Conservation (phyloP, 2,797 vertebrate genomes). For the Melanotaenia trifasciata region DNA sequence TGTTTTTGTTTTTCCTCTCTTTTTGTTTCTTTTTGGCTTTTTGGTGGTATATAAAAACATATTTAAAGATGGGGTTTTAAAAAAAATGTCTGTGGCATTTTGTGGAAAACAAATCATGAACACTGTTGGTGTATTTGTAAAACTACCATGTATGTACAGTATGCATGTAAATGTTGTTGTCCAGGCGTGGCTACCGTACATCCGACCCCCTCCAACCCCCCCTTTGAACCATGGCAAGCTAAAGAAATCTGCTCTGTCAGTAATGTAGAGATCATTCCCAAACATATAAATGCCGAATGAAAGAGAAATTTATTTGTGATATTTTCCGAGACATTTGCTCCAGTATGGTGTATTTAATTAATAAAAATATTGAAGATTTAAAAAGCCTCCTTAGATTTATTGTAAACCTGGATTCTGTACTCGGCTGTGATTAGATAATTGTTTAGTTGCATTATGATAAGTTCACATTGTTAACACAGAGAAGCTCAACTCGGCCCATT, state of each 20-base stretch:
- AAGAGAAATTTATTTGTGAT: slow-evolving; percentile 99
- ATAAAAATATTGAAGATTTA: slow-evolving; percentile 94
- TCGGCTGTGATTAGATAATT: slow-evolving; percentile 5
- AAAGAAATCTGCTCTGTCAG: slow-evolving; percentile 87
- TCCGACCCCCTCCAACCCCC: slow-evolving; percentile 62
- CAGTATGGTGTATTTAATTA: slow-evolving; percentile 99
- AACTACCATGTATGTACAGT: slow-evolving; percentile 95
- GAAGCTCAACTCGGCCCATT: slow-evolving; percentile 51
- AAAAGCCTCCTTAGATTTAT: slow-evolving; percentile 62
- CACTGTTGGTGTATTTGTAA: slow-evolving; percentile 99
- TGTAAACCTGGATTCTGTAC: slow-evolving; percentile 13
- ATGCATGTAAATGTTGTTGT: slow-evolving; percentile 99
- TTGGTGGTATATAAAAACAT: slow-evolving; percentile 69
- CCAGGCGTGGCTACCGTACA: slow-evolving; percentile 93
- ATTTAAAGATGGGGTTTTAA: slow-evolving; percentile 63
- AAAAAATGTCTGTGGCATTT: slow-evolving; percentile 91
- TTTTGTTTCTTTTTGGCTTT: slow-evolving; percentile 61
- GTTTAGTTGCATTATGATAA: slow-evolving; percentile 22
- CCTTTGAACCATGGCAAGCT: slow-evolving; percentile 80
- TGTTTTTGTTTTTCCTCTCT: slow-evolving; percentile 79
- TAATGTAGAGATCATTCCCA: slow-evolving; percentile 94
- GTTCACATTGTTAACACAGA: slow-evolving; percentile 28
- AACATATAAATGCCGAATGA: slow-evolving; percentile 98
- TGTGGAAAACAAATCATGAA: slow-evolving; percentile 95
- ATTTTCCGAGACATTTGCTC: slow-evolving; percentile 99